phyloP scores from a whole-genome alignment of 2,888 invertebrate species.

The Bellardia bayeri region DNA sequence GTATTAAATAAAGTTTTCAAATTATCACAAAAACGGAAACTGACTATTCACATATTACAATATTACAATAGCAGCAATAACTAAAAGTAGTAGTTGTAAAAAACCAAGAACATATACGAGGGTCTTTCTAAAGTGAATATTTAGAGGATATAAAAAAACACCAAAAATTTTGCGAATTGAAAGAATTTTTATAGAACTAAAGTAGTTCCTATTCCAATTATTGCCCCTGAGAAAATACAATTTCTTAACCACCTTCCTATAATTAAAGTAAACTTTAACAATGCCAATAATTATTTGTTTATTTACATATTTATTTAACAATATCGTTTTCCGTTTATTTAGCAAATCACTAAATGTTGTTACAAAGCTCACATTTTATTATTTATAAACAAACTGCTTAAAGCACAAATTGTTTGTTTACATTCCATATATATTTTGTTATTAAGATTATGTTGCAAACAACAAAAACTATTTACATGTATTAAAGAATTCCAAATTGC shows the following conservation, averaged over 20 bases:
- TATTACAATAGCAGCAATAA: constrained; percentile 11
- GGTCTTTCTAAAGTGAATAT: background rate
- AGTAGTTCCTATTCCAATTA: too few relatives aligned
- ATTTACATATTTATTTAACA: constrained; percentile 49
- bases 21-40: constrained; percentile 78
- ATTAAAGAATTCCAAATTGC: background rate
- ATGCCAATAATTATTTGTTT: constrained; percentile 36
- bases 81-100: background rate
- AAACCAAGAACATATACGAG: background rate
- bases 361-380: background rate
- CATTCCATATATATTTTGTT: constrained; percentile 14
- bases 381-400: background rate
- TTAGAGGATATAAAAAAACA: too few relatives aligned
- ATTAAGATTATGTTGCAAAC: background rate
- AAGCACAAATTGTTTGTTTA: constrained; percentile 40
- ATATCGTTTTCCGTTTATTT: constrained; percentile 31
- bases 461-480: constrained; percentile 29
- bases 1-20: constrained; percentile 84
- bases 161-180: too few relatives aligned
- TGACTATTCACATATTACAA: constrained; percentile 9
- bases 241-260: too few relatives aligned
- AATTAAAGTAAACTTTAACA: background rate
- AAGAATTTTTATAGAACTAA: too few relatives aligned
- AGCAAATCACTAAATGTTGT: constrained; percentile 24
- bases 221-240: too few relatives aligned